phyloP scores from a whole-genome alignment of 2,113 vertebrate species.

The Lampris incognitus region DNA sequence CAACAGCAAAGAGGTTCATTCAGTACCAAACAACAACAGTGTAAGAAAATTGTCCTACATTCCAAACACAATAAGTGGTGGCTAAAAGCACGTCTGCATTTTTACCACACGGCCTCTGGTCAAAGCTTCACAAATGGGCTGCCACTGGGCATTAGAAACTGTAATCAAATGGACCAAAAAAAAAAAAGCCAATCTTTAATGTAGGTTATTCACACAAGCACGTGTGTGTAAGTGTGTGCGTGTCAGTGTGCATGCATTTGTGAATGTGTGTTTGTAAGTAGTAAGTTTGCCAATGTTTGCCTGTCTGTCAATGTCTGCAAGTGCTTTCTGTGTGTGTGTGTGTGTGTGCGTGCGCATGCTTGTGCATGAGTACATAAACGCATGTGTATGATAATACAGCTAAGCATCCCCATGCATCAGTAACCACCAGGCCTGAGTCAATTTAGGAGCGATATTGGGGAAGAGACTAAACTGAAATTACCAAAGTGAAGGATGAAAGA shows the following conservation, averaged over 20 bases:
- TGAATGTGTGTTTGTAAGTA: neutral
- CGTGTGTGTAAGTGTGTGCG: constrained; percentile 47
- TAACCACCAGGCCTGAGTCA: constrained; percentile 51
- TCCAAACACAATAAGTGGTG: constrained; percentile 36
- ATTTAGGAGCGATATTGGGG: constrained; percentile 59
- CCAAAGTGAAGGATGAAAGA: constrained; percentile 48
- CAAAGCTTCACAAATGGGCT: constrained; percentile 59
- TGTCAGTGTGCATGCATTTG: neutral
- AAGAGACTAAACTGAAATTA: constrained; percentile 42
- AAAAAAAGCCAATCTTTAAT: constrained; percentile 52
- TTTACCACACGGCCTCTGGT: constrained; percentile 66
- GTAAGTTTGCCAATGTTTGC: neutral
- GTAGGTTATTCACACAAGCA: constrained; percentile 57
- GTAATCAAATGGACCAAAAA: constrained; percentile 63
- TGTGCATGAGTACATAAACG: constrained; percentile 7
- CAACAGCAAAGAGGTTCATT: neutral
- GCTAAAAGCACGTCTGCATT: constrained; percentile 67
- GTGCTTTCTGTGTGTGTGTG: neutral
- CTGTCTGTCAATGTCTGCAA: too few species aligned
- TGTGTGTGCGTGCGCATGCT: neutral
- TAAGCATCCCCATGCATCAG: constrained; percentile 56
- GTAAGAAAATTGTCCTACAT: constrained; percentile 56
- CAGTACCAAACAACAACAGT: constrained; percentile 17
- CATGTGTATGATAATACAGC: constrained; percentile 49
- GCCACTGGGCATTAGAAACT: constrained; percentile 61